phyloP scores from a whole-genome alignment of 2,113 vertebrate species.

The Pao palembangensis region DNA sequence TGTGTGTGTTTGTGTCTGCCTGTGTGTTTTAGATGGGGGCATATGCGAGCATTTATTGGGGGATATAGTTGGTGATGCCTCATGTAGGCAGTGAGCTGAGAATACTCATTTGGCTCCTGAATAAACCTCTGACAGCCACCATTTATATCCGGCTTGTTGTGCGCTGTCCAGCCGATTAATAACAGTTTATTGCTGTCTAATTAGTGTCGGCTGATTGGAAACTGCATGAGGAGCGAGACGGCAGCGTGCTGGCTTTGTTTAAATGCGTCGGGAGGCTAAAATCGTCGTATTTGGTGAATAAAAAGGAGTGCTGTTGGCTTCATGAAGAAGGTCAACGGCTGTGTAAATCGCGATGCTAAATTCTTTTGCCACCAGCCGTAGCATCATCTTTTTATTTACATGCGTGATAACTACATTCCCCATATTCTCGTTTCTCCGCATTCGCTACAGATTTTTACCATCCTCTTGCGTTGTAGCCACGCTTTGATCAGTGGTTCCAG shows the following conservation, averaged over 20 bases:
- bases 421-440: constrained; percentile 11
- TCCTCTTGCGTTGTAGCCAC: not conserved
- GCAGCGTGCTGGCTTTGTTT: constrained; percentile 44
- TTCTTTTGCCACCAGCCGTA: not conserved
- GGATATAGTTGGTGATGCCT: constrained; percentile 79
- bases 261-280: constrained; percentile 20
- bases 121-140: constrained; percentile 93
- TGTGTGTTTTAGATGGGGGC: not conserved
- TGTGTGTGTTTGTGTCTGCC: too few relatives aligned
- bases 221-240: constrained; percentile 53
- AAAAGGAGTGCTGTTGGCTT: not conserved
- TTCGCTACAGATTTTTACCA: not conserved
- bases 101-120: constrained; percentile 99
- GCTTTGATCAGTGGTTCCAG: constrained; percentile 51
- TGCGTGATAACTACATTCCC: constrained; percentile 4
- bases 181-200: constrained; percentile 99
- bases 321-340: not conserved
- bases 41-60: too few relatives aligned
- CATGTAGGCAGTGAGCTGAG: constrained; percentile 96
- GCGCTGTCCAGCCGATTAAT: constrained; percentile 97
- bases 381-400: constrained; percentile 7
- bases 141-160: constrained; percentile 98
- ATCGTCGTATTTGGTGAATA: constrained; percentile 10
- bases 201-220: constrained; percentile 88
- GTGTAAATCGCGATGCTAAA: constrained; percentile 5